Percentiles rank a stretch among this genome's conserved stretches.
Conservation (phyloP, 2,888 invertebrate genomes). For the Drosophila rubida region DNA sequence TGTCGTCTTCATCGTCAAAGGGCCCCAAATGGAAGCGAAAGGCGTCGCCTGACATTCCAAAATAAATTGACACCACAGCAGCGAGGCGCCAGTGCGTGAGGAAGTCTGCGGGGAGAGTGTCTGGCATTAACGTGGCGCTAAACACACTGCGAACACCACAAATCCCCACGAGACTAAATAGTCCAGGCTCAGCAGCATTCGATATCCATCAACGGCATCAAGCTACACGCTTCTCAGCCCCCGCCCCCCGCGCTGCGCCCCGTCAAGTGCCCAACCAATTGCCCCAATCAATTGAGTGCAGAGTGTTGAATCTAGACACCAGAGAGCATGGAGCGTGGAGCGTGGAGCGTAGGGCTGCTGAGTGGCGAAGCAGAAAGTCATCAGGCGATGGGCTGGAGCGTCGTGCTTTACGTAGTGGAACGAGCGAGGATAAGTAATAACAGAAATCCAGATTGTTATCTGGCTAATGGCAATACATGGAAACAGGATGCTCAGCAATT, state of each 20-base stretch:
- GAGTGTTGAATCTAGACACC: slow-evolving; percentile 21
- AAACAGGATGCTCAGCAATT: slow-evolving; percentile 22
- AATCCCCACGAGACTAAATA: slow-evolving; percentile 53
- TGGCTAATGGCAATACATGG: slow-evolving; percentile 37
- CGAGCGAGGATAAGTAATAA: slow-evolving; percentile 40
- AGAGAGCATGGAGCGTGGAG: not conserved
- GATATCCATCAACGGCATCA: slow-evolving; percentile 68
- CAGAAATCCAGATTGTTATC: slow-evolving; percentile 30
- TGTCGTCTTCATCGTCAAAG: slow-evolving; percentile 44
- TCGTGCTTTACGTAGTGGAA: slow-evolving; percentile 22
- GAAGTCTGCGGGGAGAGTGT: slow-evolving; percentile 2
- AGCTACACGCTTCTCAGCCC: slow-evolving; percentile 32
- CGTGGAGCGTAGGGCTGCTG: slow-evolving; percentile 35
- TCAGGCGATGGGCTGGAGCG: slow-evolving; percentile 43
- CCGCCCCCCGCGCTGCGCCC: not conserved
- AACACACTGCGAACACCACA: slow-evolving; percentile 37
- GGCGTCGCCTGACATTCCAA: slow-evolving; percentile 28
- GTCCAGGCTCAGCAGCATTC: slow-evolving; percentile 38
- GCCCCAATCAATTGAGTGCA: slow-evolving; percentile 63
- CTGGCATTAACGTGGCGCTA: slow-evolving; percentile 47
- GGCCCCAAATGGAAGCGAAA: slow-evolving; percentile 36
- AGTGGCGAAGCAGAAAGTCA: slow-evolving; percentile 53
- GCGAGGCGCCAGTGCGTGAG: slow-evolving; percentile 7
- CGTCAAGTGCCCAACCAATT: slow-evolving; percentile 34
- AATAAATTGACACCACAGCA: slow-evolving; percentile 58